phyloP scores from a whole-genome alignment of 2,113 vertebrate genomes.

The Nerophis lumbriciformis region DNA sequence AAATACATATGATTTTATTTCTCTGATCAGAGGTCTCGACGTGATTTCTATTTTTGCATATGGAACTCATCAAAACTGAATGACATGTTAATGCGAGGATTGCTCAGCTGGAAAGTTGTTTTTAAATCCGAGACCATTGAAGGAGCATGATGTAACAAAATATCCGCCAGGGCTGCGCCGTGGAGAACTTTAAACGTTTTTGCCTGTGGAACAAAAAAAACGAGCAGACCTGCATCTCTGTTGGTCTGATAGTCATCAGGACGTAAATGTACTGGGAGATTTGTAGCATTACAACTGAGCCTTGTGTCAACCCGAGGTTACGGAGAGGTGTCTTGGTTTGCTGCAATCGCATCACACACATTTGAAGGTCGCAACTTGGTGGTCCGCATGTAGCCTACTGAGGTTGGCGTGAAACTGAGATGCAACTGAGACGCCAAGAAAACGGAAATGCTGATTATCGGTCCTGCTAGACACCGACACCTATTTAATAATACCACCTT shows the following conservation, averaged over 20 bases:
- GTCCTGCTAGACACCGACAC: no score
- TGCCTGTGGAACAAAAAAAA: slow-evolving; percentile 48
- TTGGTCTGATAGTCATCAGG: slow-evolving; percentile 62
- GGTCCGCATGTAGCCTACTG: slow-evolving; percentile 55
- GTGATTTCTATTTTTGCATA: slow-evolving; percentile 61
- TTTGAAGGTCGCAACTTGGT: slow-evolving; percentile 44
- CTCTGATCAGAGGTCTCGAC: slow-evolving; percentile 44
- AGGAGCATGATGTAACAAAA: slow-evolving; percentile 65
- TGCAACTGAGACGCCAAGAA: no score
- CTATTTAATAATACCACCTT: no score
- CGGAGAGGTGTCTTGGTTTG: slow-evolving; percentile 39
- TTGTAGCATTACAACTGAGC: slow-evolving; percentile 38
- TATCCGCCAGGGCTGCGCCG: slow-evolving; percentile 41
- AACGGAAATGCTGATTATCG: no score
- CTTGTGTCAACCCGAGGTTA: slow-evolving; percentile 31
- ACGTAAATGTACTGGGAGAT: slow-evolving; percentile 39
- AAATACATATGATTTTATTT: slow-evolving; percentile 66
- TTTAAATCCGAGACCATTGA: slow-evolving; percentile 44
- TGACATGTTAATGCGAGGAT: slow-evolving; percentile 67
- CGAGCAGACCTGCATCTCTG: slow-evolving; percentile 37
- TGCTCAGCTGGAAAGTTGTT: slow-evolving; percentile 71
- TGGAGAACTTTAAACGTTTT: slow-evolving; percentile 59
- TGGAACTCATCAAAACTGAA: slow-evolving; percentile 70
- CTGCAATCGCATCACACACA: slow-evolving; percentile 44
- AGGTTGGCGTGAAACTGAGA: slow-evolving; percentile 26